Base-by-base conservation (phyloP, 2,888 invertebrate species). In the Netelia fuscicornis region DNA sequence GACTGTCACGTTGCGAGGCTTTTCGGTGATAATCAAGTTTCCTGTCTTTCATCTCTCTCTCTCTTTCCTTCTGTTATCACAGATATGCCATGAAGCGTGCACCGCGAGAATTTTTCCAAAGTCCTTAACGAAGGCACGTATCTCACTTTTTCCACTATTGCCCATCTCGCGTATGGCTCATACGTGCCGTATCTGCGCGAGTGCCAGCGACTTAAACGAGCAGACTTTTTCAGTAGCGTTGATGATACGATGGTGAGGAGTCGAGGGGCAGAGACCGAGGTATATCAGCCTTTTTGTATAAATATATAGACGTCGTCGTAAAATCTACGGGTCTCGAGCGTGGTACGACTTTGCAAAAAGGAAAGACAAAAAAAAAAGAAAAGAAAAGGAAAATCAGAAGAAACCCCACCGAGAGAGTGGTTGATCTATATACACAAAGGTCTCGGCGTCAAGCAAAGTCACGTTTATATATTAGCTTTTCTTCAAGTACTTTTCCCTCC, bases 81-180 rank as follows among this genome's bases (percentile, higher is more conserved):
- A 30, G 62, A 78, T 78, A 70, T 54, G 44, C 25, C 23, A 25
- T 23, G 44, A 54, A 52, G 6, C 67, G 68, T 58, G 78, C 13
- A 25, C 30, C 54, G n/a, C 30, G 17, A 54, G 37, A 37, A 52
- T 54, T 71, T 79, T 79, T 79, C 17, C 54, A 62, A 64, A 71
- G n/a, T 79, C 54, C 64, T 71, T 56, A 64, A 79, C 79, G 52
- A 64, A 79, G 54, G 64, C 71, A 71, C 79, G 56, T 70, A 48
- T 64, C 71, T 37, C 11, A 13, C n/a, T 79, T 79, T 60, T 78
- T 56, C 52, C 48, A 17, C 30, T 48, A 48, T 48, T 48, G 10
- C 20, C 37, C 78, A 54, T 70, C 17, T 68, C 54, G 23, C 71
- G 23, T 44, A 52, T 64, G 62, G 54, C 71, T 70, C n/a, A 58